These are phyloP conservation scores for Philereme vetulata DNA, from an alignment of 2,888 invertebrate species.

Conservation along the genomic window DNA sequence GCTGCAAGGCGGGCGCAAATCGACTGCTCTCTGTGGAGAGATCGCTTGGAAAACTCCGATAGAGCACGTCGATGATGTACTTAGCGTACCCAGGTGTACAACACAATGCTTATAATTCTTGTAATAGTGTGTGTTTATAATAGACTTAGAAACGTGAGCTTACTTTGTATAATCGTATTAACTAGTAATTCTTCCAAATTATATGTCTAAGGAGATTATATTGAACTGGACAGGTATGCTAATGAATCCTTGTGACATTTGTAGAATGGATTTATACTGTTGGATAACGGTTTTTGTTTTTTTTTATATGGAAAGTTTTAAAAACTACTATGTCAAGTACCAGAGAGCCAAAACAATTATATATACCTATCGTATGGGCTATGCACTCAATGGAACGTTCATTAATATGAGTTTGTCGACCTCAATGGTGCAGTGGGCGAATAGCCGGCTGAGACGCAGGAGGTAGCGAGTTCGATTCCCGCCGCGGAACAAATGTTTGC, in stretches of 20 bases:
- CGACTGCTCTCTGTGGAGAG: slow-evolving; percentile 79
- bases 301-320: background rate
- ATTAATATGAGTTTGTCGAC: too few relatives aligned
- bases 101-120: slow-evolving; percentile 34
- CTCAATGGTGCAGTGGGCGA: too few relatives aligned
- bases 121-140: slow-evolving; percentile 33
- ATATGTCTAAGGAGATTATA: background rate
- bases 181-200: slow-evolving; percentile 20
- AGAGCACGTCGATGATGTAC: slow-evolving; percentile 65
- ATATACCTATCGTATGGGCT: background rate
- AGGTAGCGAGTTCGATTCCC: too few relatives aligned
- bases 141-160: slow-evolving; percentile 33
- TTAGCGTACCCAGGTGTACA: slow-evolving; percentile 41
- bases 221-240: background rate
- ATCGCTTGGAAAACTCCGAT: slow-evolving; percentile 80
- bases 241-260: slow-evolving; percentile 1
- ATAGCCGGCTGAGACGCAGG: too few relatives aligned
- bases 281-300: background rate
- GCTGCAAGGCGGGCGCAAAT: slow-evolving; percentile 63
- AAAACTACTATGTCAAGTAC: background rate
- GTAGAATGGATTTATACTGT: background rate
- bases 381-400: slow-evolving; percentile 12
- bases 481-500: too few relatives aligned
- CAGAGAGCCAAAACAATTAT: background rate
- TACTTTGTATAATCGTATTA: slow-evolving; percentile 35